A percentile compares a stretch with the other conserved stretches of the same genome.
Evolutionary conservation across 2,888 invertebrate genomes (phyloP).

Genomic region (Morpho achilles): DNA sequence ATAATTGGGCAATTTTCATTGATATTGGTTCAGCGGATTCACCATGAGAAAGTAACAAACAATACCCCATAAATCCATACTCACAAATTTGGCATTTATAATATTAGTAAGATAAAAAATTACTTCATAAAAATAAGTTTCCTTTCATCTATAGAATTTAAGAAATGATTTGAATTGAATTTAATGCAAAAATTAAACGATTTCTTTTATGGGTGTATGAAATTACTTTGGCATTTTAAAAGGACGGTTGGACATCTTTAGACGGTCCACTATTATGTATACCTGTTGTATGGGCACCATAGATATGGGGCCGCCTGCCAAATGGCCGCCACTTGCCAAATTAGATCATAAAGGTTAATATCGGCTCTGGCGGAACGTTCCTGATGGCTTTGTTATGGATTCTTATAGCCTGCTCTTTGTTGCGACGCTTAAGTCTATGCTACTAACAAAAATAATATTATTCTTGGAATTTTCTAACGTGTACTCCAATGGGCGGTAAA

Average conservation of each 20-base stretch:
- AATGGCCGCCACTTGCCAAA: conserved; percentile 61
- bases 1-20: too few species aligned
- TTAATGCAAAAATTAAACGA: too few species aligned
- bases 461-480: too few species aligned
- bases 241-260: conserved; percentile 21
- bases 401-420: conserved; percentile 20
- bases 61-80: too few species aligned
- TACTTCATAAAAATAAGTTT: too few species aligned
- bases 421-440: neutral
- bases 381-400: conserved; percentile 29
- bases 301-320: conserved; percentile 49
- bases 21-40: too few species aligned
- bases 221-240: conserved; percentile 28
- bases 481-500: too few species aligned
- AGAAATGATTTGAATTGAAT: too few species aligned
- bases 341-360: conserved; percentile 70
- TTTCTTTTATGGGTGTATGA: neutral
- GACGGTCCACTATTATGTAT: conserved; percentile 30
- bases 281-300: conserved; percentile 51
- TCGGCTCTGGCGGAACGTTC: conserved; percentile 35
- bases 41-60: too few species aligned
- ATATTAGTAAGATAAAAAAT: too few species aligned
- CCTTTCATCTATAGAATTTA: too few species aligned
- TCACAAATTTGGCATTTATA: too few species aligned
- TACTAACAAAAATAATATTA: neutral